Base-by-base conservation (phyloP, 1,140 invertebrate species). In the Trachymyrmex cornetzi region DNA sequence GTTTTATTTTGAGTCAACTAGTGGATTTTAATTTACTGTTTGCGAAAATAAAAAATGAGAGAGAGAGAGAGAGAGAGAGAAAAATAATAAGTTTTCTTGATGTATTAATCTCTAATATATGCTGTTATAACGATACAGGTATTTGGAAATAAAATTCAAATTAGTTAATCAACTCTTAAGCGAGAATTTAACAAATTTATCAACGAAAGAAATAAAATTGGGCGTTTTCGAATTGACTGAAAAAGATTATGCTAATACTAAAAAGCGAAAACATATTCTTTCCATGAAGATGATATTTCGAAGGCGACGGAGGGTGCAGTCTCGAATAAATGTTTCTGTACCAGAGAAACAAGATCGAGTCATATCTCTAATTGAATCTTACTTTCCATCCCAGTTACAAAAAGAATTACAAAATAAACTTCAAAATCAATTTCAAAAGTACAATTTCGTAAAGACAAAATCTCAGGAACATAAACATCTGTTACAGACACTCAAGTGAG, bases 401-500 rank as follows among this genome's bases (percentile, higher is more conserved):
- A 38, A 69, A 38, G n/a, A 71, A 22, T 81, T 81, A 1, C 79
- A 55, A 30, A 19, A 1, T 12, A 12, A 71, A 59, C 19, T 72
- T 19, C 79, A 12, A 55, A 59, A 59, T 27, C 79, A 24, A 16
- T 16, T 9, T 30, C 50, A 14, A 44, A 30, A 44, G 38, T 11
- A 44, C 9, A 11, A 44, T 57, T 22, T 6, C 2, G 12, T 44
- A 7, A 57, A 30, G 24, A 79, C 30, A 9, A 16, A 22, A 30
- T 30, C 12, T 38, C 27, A 72, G 12, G 19, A 30, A 30, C 22
- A 16, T 9, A 71, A n/a, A 59, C 1, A 71, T n/a, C 3, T 82
- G 3, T 75, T 88, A 24, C 85, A 82, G 12, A 77, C 44, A 27
- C 50, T 48, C 4, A 77, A 59, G 77, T 81, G 24, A 77, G 75